A percentile compares a stretch with the other conserved stretches of the same genome.
Conservation (phyloP, 2,888 invertebrate species). For the Seira sanloemensis region DNA sequence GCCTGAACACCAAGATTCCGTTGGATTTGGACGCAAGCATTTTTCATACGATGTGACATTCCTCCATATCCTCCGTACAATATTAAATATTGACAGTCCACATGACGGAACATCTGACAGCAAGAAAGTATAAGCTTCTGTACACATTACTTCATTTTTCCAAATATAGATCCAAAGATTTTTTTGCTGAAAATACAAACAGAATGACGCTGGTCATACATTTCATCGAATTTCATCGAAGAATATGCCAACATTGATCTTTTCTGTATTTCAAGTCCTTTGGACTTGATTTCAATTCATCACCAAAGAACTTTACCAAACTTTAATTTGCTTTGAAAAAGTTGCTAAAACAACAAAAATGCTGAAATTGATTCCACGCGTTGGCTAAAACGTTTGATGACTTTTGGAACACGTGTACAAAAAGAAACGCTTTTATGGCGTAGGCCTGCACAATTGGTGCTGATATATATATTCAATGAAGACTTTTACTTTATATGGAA, state of each 20-base stretch:
- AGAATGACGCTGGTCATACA: background rate
- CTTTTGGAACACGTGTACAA: background rate
- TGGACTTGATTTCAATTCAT: background rate
- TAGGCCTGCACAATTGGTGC: no score
- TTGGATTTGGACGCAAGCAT: no score
- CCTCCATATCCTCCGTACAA: background rate
- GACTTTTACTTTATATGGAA: no score
- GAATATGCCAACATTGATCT: conserved; percentile 2
- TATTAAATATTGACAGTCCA: conserved; percentile 51
- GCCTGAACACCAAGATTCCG: no score
- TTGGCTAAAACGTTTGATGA: conserved; percentile 2
- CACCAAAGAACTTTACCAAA: background rate
- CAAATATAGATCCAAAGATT: no score
- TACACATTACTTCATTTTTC: no score
- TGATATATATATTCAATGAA: no score
- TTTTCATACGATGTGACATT: no score
- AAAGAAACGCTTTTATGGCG: no score
- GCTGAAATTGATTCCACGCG: conserved; percentile 8
- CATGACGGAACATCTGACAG: conserved; percentile 33
- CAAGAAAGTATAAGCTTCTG: conserved; percentile 2
- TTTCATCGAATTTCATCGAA: background rate
- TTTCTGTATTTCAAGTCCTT: background rate
- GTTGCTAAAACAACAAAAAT: background rate
- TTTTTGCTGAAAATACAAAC: no score
- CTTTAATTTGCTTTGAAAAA: conserved; percentile 4